Conservation (phyloP, 2,113 vertebrate genomes). For the Xiphophorus hellerii region DNA sequence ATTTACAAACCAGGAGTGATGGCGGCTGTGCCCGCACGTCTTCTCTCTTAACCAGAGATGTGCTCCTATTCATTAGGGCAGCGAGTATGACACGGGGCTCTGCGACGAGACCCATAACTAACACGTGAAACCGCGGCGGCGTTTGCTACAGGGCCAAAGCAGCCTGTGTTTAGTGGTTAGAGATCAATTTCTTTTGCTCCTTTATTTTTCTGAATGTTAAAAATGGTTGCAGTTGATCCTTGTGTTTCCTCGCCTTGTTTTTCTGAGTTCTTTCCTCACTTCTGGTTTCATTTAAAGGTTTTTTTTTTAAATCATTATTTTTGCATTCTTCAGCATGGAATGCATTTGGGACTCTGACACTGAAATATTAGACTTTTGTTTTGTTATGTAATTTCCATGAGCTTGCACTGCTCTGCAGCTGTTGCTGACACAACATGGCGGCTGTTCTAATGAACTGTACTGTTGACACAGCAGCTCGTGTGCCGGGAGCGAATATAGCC, state of each 20-base stretch:
- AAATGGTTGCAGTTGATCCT: constrained; percentile 26
- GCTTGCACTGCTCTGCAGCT: constrained; percentile 17
- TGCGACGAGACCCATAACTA: constrained; percentile 57
- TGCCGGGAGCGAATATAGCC: too few relatives aligned
- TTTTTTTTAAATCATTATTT: not conserved
- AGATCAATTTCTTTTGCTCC: not conserved
- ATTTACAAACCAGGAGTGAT: constrained; percentile 56
- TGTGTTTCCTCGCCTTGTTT: constrained; percentile 19
- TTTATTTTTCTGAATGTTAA: not conserved
- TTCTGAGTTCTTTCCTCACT: not conserved
- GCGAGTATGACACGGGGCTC: constrained; percentile 58
- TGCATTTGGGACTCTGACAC: not conserved
- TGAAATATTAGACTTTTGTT: constrained; percentile 9
- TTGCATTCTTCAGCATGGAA: constrained; percentile 5
- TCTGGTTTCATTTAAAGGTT: constrained; percentile 22
- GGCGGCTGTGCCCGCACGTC: constrained; percentile 46
- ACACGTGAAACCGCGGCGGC: constrained; percentile 50
- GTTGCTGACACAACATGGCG: constrained; percentile 17
- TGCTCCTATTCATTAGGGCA: constrained; percentile 65
- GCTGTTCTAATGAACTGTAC: constrained; percentile 16
- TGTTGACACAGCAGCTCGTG: constrained; percentile 14
- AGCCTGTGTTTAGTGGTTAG: constrained; percentile 49
- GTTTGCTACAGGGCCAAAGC: constrained; percentile 24
- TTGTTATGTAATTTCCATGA: constrained; percentile 27
- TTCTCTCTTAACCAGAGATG: constrained; percentile 68